Conservation (phyloP, 2,113 vertebrate genomes). For the Cromileptes altivelis region DNA sequence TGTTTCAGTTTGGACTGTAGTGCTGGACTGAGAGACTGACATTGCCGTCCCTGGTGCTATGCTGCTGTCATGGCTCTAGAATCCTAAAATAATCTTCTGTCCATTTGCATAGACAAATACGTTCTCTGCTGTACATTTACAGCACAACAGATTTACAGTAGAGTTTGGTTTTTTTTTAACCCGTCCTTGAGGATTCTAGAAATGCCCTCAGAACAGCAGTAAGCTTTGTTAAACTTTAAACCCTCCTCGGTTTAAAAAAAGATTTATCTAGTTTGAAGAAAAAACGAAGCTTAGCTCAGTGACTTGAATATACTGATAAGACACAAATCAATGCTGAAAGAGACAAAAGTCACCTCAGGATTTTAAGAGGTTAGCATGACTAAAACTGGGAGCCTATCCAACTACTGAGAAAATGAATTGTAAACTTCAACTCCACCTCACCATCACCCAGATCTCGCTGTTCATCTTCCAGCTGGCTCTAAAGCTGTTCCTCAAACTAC, state of each 20-base stretch:
- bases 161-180: no score
- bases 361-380: background rate
- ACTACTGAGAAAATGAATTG: no score
- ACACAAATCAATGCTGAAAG: background rate
- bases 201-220: background rate
- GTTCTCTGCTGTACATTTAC: background rate
- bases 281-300: background rate
- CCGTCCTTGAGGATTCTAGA: no score
- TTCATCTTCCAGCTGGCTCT: no score
- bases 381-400: background rate
- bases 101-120: background rate
- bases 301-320: constrained; percentile 6
- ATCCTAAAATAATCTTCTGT: background rate
- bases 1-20: background rate
- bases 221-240: constrained; percentile 13
- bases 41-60: no score
- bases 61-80: background rate
- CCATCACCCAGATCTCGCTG: no score
- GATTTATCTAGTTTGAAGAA: background rate
- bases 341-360: background rate
- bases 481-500: no score
- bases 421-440: no score
- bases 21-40: no score
- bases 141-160: no score
- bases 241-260: constrained; percentile 3